Evolutionary conservation across 2,888 invertebrate genomes (phyloP), one percentile per base, ranked within the genome.

Genomic region (Pterobdella sp.): DNA sequence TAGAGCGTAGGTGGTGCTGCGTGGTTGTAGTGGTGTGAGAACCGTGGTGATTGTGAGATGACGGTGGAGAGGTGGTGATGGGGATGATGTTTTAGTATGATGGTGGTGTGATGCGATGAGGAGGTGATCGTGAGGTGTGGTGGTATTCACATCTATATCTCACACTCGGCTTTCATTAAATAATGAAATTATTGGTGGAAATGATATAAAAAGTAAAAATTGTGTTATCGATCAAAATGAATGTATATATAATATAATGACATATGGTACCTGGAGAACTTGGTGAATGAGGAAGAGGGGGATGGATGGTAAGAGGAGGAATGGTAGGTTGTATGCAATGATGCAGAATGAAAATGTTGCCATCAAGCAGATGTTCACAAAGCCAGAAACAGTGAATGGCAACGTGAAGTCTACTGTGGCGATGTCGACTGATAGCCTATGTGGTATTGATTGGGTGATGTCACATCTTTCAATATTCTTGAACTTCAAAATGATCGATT

Each of bases 331-430:
- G 35, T n/a, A 18, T 2, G 37, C 35, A 29, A 71, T 71, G 18
- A 71, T 26, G 22, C n/a, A 18, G 26, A 71, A 26, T 4, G 36
- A 56, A 29, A 71, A 26, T n/a, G 60, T 14, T 32, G 60, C 34
- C 52, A 71, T 26, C 26, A 71, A 14, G n/a, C 22, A 32, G 29
- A 71, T 71, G 63, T 71, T 71, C 32, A 42, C 52, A 63, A 71
- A 71, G 34, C 71, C 71, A 1, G 71, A 71, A 2, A 71, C 37
- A 1, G 71, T 71, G 36, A 71, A 71, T 1, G 71, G 71, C 63
- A 71, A 14, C n/a, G 56, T 26, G 63, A 56, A 71, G 37, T 71
- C 71, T 1, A 71, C 2, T 1, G 71, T 71, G 4, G 71, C 71
- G 26, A 71, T 63, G 36, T 71, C 71, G 2, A 1, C 7, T 3